These are phyloP conservation scores for Lymantria monacha DNA, from an alignment of 2,888 invertebrate genomes.

Conservation along the genomic window DNA sequence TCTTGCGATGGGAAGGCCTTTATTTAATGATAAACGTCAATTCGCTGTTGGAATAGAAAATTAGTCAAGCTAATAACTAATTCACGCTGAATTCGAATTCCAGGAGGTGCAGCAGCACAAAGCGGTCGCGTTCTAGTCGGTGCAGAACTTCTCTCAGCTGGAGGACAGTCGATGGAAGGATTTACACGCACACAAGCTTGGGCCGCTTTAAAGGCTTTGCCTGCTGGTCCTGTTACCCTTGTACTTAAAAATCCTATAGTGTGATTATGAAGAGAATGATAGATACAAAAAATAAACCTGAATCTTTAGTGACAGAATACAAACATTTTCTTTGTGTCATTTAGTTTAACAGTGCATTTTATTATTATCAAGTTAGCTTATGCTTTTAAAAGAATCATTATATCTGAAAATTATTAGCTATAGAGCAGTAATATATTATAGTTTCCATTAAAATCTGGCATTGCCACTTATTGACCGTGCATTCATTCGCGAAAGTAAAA, in stretches of 20 bases:
- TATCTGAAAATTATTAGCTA: conserved; percentile 36
- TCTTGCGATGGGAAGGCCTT: too few species aligned
- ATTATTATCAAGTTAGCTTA: conserved; percentile 40
- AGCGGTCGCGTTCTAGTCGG: conserved; percentile 91
- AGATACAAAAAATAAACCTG: conserved; percentile 6
- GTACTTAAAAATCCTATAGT: conserved; percentile 65
- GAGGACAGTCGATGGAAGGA: conserved; percentile 89
- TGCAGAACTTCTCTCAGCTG: conserved; percentile 93
- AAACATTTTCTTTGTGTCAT: conserved; percentile 36
- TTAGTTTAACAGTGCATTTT: conserved; percentile 37
- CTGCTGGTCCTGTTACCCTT: conserved; percentile 90
- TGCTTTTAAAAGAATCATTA: conserved; percentile 41
- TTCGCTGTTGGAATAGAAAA: too few species aligned
- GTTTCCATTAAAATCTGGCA: too few species aligned
- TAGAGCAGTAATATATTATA: too few species aligned
- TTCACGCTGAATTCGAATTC: neutral
- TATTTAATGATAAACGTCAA: too few species aligned
- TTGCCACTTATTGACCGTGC: too few species aligned
- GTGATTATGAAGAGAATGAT: conserved; percentile 16
- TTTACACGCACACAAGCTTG: conserved; percentile 97
- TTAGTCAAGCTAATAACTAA: too few species aligned
- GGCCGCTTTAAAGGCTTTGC: conserved; percentile 94
- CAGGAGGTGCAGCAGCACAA: conserved; percentile 95
- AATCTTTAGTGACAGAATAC: conserved; percentile 15
- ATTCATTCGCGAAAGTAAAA: too few species aligned